A percentile compares a stretch with the other conserved stretches of the same genome.
These are phyloP conservation scores for Tachina grossa DNA, from an alignment of 2,888 invertebrate genomes.

Conservation along the genomic window DNA sequence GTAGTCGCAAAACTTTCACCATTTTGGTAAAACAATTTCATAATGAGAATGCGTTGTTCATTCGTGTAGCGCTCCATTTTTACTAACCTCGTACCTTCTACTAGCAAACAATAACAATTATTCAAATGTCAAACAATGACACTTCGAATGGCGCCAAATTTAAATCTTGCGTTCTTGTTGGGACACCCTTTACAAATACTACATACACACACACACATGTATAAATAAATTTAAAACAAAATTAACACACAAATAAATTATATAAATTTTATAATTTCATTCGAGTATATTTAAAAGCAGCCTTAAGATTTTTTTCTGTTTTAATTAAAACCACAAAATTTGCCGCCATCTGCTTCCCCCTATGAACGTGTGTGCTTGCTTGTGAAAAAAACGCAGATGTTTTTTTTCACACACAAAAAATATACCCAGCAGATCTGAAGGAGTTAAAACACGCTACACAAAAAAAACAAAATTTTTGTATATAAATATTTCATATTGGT, in stretches of 20 bases:
- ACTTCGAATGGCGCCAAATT: too few relatives aligned
- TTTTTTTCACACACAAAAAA: background rate
- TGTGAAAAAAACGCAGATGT: background rate
- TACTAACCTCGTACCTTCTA: too few relatives aligned
- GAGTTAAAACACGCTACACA: background rate
- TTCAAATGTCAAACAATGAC: too few relatives aligned
- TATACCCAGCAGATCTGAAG: background rate
- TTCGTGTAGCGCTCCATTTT: too few relatives aligned
- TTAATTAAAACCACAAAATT: conserved; percentile 55
- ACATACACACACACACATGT: background rate
- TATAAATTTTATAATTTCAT: conserved; percentile 10
- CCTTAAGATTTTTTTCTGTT: conserved; percentile 44
- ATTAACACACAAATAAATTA: conserved; percentile 11
- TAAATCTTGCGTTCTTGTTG: too few relatives aligned
- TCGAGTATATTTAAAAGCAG: conserved; percentile 13
- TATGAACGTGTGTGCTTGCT: background rate
- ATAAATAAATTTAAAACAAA: background rate
- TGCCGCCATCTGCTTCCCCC: conserved; percentile 33
- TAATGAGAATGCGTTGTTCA: too few relatives aligned
- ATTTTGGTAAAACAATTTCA: too few relatives aligned
- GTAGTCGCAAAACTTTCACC: too few relatives aligned
- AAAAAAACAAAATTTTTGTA: too few relatives aligned
- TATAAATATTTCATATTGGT: too few relatives aligned
- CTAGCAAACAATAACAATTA: too few relatives aligned
- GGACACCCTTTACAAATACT: background rate